phyloP scores from a whole-genome alignment of 2,888 invertebrate genomes.

The Harpalus rufipes region DNA sequence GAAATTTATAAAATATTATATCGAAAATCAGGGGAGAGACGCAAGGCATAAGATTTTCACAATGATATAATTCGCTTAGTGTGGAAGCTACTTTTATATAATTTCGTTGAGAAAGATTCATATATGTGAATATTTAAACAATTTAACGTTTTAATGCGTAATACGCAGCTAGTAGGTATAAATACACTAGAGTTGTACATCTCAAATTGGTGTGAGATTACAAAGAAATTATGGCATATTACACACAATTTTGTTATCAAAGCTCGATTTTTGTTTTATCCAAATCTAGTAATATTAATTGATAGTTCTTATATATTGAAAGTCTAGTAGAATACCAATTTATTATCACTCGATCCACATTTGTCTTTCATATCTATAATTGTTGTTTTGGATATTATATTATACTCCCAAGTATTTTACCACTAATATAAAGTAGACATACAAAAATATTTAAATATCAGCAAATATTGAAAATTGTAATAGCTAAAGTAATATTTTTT shows the following conservation, averaged over 20 bases:
- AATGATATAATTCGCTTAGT: constrained; percentile 24
- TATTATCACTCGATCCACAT: constrained; percentile 30
- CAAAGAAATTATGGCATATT: background rate
- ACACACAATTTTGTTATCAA: background rate
- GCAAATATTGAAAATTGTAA: background rate
- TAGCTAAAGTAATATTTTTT: constrained; percentile 25
- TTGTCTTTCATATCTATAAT: constrained; percentile 28
- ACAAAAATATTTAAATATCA: constrained; percentile 4
- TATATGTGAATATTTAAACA: background rate
- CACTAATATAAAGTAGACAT: background rate
- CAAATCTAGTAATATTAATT: background rate
- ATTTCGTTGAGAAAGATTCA: constrained; percentile 8
- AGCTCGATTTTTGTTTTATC: background rate
- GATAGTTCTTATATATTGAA: background rate
- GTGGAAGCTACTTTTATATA: constrained; percentile 32
- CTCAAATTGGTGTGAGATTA: constrained; percentile 1
- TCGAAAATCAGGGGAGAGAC: constrained; percentile 63
- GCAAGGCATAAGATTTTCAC: constrained; percentile 24
- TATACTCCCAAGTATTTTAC: background rate
- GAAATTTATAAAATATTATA: constrained; percentile 43
- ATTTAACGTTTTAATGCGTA: constrained; percentile 14
- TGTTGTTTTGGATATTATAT: background rate
- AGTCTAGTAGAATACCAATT: background rate
- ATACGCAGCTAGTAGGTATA: constrained; percentile 12
- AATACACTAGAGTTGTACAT: background rate